These are phyloP conservation scores for Astyanax mexicanus DNA, from an alignment of 2,797 vertebrate genomes.

Conservation along the genomic window DNA sequence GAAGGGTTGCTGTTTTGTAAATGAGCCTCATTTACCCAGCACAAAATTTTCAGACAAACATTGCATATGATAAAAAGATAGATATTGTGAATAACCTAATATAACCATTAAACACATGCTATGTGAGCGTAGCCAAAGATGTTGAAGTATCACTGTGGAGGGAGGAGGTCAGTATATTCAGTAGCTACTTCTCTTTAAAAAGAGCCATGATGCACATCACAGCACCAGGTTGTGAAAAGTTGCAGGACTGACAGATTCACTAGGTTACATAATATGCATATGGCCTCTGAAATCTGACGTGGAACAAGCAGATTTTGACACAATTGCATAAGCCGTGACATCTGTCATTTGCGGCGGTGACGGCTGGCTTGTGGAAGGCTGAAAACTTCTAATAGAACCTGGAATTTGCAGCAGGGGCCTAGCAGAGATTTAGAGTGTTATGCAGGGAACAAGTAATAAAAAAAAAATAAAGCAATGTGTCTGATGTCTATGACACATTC, in stretches of 20 bases:
- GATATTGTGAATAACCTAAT: no score
- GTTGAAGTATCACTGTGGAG: no score
- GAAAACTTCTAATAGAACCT: constrained; percentile 40
- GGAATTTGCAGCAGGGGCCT: constrained; percentile 32
- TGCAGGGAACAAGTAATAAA: no score
- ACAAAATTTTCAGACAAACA: no score
- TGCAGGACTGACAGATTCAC: constrained; percentile 19
- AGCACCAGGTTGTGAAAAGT: constrained; percentile 19
- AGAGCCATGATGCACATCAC: constrained; percentile 17
- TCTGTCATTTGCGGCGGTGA: constrained; percentile 54
- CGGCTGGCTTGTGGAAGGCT: constrained; percentile 30
- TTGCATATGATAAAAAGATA: no score
- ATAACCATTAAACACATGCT: no score
- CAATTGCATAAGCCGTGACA: constrained; percentile 51
- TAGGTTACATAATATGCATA: constrained; percentile 56
- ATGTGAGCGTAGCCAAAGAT: no score
- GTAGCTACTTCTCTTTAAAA: background rate
- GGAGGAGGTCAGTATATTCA: background rate
- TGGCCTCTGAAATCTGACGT: constrained; percentile 56
- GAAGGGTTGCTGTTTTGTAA: no score
- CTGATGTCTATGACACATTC: no score
- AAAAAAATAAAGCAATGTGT: background rate
- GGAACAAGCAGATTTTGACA: constrained; percentile 53
- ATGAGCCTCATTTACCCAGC: no score
- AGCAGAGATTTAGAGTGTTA: background rate